Evolutionary conservation across 2,888 invertebrate genomes (phyloP).

Genomic region (Eristalinus aeneus): DNA sequence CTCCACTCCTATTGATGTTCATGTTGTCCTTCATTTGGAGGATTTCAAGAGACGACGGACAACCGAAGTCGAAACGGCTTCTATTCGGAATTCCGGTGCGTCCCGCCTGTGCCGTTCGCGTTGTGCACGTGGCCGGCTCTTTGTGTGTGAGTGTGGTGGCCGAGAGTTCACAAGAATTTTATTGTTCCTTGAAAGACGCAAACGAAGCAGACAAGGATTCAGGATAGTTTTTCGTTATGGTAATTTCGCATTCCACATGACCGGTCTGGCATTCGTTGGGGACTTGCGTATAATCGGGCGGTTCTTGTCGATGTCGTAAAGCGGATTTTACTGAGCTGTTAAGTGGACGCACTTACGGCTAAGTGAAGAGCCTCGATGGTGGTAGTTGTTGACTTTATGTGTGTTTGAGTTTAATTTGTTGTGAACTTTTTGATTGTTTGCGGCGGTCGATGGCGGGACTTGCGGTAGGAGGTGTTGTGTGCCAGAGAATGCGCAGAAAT

Average conservation of each 20-base stretch:
- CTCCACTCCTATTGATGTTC: constrained; percentile 43
- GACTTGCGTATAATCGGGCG: constrained; percentile 18
- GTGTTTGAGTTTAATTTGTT: constrained; percentile 35
- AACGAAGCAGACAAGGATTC: not conserved
- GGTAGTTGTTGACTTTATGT: constrained; percentile 13
- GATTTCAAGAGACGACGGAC: constrained; percentile 53
- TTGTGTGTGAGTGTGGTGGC: not conserved
- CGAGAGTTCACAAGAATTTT: not conserved
- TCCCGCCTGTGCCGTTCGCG: not conserved
- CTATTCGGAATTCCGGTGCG: constrained; percentile 54
- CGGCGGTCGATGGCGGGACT: too few relatives aligned
- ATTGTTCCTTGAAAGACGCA: not conserved
- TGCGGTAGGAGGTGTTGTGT: not conserved
- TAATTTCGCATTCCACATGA: constrained; percentile 56
- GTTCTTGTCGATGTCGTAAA: constrained; percentile 50
- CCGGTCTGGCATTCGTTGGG: constrained; percentile 41
- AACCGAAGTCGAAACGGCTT: constrained; percentile 38
- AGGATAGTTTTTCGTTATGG: constrained; percentile 45
- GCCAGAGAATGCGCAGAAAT: not conserved
- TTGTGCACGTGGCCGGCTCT: not conserved
- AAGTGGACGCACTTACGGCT: constrained; percentile 58
- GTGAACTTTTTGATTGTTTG: constrained; percentile 15
- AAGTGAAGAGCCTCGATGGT: constrained; percentile 38
- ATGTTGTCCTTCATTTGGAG: constrained; percentile 46
- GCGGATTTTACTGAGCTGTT: constrained; percentile 54